These are phyloP conservation scores for Acleris emargana DNA, from an alignment of 2,888 invertebrate species.

Conservation along the genomic window DNA sequence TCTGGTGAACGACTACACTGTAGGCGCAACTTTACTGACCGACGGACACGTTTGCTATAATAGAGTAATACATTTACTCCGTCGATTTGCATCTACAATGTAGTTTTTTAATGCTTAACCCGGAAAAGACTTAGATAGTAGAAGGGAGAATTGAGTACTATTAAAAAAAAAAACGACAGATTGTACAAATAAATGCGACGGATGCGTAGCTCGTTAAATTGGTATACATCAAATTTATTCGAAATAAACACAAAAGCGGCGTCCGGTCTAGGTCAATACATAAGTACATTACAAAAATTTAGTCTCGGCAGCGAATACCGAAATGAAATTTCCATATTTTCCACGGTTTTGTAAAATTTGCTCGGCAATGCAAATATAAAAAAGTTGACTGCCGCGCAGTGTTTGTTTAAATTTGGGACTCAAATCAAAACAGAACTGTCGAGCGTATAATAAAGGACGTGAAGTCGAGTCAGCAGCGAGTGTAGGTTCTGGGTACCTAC, in stretches of 20 bases:
- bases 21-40: conserved; percentile 55
- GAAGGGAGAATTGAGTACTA: conserved; percentile 20
- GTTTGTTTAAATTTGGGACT: conserved; percentile 11
- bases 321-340: conserved; percentile 21
- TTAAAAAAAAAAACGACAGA: conserved; percentile 26
- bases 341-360: conserved; percentile 9
- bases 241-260: conserved; percentile 63
- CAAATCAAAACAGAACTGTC: conserved; percentile 1
- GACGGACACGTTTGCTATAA: conserved; percentile 30
- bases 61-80: conserved; percentile 26
- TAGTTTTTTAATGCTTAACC: conserved; percentile 64
- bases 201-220: conserved; percentile 65
- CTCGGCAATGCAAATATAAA: conserved; percentile 23
- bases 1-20: conserved; percentile 69
- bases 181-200: conserved; percentile 66
- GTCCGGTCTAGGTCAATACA: conserved; percentile 65
- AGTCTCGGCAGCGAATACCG: conserved; percentile 24
- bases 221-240: conserved; percentile 29
- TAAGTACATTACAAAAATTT: conserved; percentile 12
- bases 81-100: conserved; percentile 61
- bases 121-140: conserved; percentile 46
- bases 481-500: conserved; percentile 41
- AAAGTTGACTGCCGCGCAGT: conserved; percentile 7
- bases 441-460: conserved; percentile 18
- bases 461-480: conserved; percentile 39